Conservation (phyloP, 2,888 invertebrate species). For the Tigriopus californicus region DNA sequence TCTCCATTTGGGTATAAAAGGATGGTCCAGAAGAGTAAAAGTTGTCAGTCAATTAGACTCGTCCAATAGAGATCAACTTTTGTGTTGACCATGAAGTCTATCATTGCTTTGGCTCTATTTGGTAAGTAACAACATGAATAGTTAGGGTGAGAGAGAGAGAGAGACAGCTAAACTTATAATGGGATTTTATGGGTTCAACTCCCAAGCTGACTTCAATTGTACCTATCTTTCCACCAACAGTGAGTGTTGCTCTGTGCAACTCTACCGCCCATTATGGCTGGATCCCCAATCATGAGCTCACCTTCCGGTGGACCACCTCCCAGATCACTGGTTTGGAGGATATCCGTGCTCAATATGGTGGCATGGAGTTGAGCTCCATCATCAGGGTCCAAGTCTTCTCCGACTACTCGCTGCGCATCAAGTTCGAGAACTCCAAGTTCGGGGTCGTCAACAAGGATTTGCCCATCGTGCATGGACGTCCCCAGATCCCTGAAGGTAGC, state of each 20-base stretch:
- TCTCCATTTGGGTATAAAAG: too few relatives aligned
- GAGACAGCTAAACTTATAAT: too few relatives aligned
- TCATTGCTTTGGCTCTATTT: neutral
- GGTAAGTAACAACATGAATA: neutral
- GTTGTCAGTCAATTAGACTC: too few relatives aligned
- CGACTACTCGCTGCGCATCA: slow-evolving; percentile 2
- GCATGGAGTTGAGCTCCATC: slow-evolving; percentile 4
- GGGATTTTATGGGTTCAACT: too few relatives aligned
- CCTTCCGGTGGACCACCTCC: slow-evolving; percentile 8
- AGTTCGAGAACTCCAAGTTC: slow-evolving; percentile 13
- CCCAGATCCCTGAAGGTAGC: neutral
- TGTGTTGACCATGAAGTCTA: neutral
- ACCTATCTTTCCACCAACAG: neutral
- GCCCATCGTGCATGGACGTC: neutral
- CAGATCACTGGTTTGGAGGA: slow-evolving; percentile 12
- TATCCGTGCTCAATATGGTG: slow-evolving; percentile 11
- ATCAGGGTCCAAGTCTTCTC: neutral
- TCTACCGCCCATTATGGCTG: slow-evolving; percentile 10
- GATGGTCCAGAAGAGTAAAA: too few relatives aligned
- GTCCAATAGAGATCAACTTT: too few relatives aligned
- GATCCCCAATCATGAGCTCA: slow-evolving; percentile 10
- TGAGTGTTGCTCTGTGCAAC: slow-evolving; percentile 8
- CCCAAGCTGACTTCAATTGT: neutral
- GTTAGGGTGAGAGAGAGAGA: neutral
- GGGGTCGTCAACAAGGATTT: slow-evolving; percentile 7